A percentile compares a stretch with the other conserved stretches of the same genome.
Evolutionary conservation across 2,113 vertebrate species (phyloP).

Genomic region (Edolisoma coerulescens): DNA sequence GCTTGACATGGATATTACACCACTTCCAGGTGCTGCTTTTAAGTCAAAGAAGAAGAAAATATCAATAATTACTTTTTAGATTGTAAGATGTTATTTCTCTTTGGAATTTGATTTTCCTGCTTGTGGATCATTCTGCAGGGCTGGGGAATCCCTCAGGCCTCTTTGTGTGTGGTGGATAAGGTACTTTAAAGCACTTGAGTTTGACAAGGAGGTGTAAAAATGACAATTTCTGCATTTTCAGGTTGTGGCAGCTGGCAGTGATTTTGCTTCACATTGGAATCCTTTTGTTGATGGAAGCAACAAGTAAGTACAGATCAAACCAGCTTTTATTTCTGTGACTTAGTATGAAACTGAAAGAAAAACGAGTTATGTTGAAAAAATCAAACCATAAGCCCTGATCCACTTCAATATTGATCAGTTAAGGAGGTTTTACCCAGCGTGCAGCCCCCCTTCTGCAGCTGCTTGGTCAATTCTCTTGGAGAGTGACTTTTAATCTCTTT

Average conservation of each 20-base stretch:
- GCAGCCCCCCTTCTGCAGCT: neutral
- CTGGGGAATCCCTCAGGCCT: neutral
- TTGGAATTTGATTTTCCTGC: neutral
- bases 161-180: neutral
- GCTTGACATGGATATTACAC: accelerated
- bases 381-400: neutral
- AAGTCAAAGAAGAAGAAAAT: neutral
- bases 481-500: neutral
- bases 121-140: neutral
- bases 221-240: slow-evolving; percentile 61
- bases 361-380: neutral
- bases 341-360: neutral
- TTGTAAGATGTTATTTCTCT: neutral
- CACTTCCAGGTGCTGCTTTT: neutral
- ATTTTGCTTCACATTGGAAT: slow-evolving; percentile 90
- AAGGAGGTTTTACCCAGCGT: neutral
- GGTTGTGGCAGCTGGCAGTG: slow-evolving; percentile 85
- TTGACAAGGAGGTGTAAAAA: neutral
- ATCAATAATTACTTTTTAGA: neutral
- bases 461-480: neutral
- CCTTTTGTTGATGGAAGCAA: slow-evolving; percentile 87
- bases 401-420: neutral
- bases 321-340: neutral
- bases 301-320: slow-evolving; percentile 71
- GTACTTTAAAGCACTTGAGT: neutral